phyloP scores from a whole-genome alignment of 2,797 vertebrate species.

The Eidolon dupreanum region DNA sequence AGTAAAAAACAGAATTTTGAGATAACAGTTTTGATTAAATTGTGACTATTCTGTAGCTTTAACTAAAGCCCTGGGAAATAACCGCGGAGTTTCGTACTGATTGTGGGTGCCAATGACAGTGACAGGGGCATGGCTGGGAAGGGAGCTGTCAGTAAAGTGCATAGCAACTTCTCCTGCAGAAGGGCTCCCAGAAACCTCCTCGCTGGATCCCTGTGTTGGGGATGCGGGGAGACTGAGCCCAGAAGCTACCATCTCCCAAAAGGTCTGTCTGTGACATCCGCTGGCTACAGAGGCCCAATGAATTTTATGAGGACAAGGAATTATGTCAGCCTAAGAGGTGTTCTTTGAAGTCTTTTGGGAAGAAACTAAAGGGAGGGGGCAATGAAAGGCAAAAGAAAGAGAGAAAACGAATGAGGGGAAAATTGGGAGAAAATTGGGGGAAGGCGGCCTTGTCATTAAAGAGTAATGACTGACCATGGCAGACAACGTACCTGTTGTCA shows the following conservation, averaged over 20 bases:
- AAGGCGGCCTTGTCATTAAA: not conserved
- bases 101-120: not conserved
- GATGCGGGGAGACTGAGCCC: not conserved
- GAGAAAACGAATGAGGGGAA: not conserved
- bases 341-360: not conserved
- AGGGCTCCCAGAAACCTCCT: not conserved
- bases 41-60: not conserved
- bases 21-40: not conserved
- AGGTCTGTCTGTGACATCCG: not conserved
- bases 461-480: not conserved
- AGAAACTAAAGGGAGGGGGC: not conserved
- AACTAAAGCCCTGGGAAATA: not conserved
- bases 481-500: not conserved
- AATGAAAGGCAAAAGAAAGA: not conserved
- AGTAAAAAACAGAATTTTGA: not conserved
- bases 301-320: not conserved
- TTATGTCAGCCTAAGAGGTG: not conserved
- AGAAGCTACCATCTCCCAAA: not conserved
- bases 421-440: not conserved
- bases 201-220: not conserved
- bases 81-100: not conserved
- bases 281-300: not conserved
- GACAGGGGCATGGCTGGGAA: not conserved
- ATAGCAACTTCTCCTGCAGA: conserved; percentile 1
- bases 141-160: not conserved